Base-by-base conservation (phyloP, 2,797 vertebrate species). In the Remorina albescens region DNA sequence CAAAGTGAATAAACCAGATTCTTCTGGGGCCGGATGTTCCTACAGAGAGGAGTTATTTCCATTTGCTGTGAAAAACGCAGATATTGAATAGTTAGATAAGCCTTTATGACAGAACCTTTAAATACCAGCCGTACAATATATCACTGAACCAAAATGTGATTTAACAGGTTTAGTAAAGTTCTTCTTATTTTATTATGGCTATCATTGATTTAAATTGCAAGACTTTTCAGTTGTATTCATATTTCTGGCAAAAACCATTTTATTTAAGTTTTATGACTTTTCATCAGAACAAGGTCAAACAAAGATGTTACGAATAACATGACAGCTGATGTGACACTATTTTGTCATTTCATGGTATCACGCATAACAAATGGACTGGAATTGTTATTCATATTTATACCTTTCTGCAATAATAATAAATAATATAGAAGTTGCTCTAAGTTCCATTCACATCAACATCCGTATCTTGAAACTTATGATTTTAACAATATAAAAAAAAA, bases 1-100 rank as follows among this genome's bases (percentile, higher is more conserved):
- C 6, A 0, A 42, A 55, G 25, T 69, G 59, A 83, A 83, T 85
- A 34, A 53, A 70, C 84, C 26, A 58, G n/a, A 23, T 83, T 86
- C 77, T 77, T 67, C 57, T 1, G n/a, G 51, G 78, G 47, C 78
- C 81, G 85, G 74, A 86, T 88, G 86, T 87, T 80, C 78, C 55
- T 46, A 60, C 58, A 73, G 60, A 63, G 50, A 67, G 41, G 64
- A 81, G 51, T 61, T 59, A 82, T 69, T 72, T n/a, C 30, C 65
- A 44, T 69, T 46, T 78, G 68, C 36, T 26, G 6, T 16, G 2
- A 44, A 42, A 26, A 76, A 57, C 30, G 18, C 63, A 23, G 30
- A 56, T 44, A 54, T 3, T 61, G 47, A 84, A 75, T 34, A 73
- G 54, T 83, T 73, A 64, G 67, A 59, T 62, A 69, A 66, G 39